phyloP scores from a whole-genome alignment of 2,113 vertebrate species.

The Paedocypris sp. region DNA sequence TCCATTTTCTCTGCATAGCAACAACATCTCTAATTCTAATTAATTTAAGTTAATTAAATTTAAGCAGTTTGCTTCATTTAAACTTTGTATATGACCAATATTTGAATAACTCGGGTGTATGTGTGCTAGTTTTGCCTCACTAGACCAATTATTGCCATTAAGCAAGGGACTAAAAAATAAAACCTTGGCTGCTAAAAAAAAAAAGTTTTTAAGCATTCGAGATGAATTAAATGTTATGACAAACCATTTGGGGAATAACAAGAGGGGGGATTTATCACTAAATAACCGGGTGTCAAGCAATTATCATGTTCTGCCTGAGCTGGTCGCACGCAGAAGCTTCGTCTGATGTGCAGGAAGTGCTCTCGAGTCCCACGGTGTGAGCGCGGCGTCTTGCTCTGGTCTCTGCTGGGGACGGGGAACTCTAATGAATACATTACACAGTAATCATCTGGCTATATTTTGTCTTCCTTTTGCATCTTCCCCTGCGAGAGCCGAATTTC shows the following conservation, averaged over 20 bases:
- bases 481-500: neutral
- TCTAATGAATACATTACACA: neutral
- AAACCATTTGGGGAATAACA: constrained; percentile 21
- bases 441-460: neutral
- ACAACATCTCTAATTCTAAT: too few species aligned
- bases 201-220: constrained; percentile 54
- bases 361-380: neutral
- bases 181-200: constrained; percentile 41
- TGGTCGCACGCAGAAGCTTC: neutral
- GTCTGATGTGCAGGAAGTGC: neutral
- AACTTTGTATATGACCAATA: too few species aligned
- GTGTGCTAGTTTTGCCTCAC: too few species aligned
- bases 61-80: too few species aligned
- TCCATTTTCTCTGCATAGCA: too few species aligned
- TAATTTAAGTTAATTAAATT: too few species aligned
- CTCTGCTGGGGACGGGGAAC: neutral
- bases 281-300: constrained; percentile 26
- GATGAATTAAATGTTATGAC: constrained; percentile 44
- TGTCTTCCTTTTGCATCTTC: neutral
- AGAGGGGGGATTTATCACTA: constrained; percentile 14
- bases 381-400: neutral
- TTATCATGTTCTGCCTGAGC: constrained; percentile 30
- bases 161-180: constrained; percentile 42
- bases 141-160: constrained; percentile 49
- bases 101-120: too few species aligned